Evolutionary conservation across 2,113 vertebrate species (phyloP).

Genomic region (Siniperca knerii): DNA sequence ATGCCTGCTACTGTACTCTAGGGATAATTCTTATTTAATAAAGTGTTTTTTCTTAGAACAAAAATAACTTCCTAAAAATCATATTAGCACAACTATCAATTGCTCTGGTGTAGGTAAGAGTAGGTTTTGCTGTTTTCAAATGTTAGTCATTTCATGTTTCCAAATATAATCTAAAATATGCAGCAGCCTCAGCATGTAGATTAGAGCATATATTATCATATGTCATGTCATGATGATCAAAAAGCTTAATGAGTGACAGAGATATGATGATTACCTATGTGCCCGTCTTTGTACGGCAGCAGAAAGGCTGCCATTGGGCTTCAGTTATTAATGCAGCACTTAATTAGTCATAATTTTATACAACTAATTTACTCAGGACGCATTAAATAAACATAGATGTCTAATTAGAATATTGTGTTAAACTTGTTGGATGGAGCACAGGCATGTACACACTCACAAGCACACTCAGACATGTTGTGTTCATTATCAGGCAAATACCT

Average conservation of each 20-base stretch:
- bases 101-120: background rate
- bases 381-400: slow-evolving; percentile 85
- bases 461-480: slow-evolving; percentile 45
- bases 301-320: slow-evolving; percentile 64
- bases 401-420: slow-evolving; percentile 84
- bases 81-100: background rate
- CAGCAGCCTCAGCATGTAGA: slow-evolving; percentile 58
- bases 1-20: background rate
- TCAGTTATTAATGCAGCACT: slow-evolving; percentile 79
- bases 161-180: slow-evolving; percentile 65
- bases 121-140: slow-evolving; percentile 21
- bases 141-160: slow-evolving; percentile 37
- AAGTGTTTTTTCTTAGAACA: background rate
- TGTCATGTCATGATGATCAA: slow-evolving; percentile 75
- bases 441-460: slow-evolving; percentile 29
- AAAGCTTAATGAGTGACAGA: slow-evolving; percentile 80
- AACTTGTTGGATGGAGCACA: slow-evolving; percentile 71
- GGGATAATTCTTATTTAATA: slow-evolving; percentile 4
- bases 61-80: slow-evolving; percentile 10
- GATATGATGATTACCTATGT: slow-evolving; percentile 79
- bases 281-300: slow-evolving; percentile 63
- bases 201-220: slow-evolving; percentile 70
- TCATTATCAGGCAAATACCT: slow-evolving; percentile 76
- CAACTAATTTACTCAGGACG: slow-evolving; percentile 83
- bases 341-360: slow-evolving; percentile 86